Conservation (phyloP, 2,888 invertebrate species). For the Griposia aprilina region DNA sequence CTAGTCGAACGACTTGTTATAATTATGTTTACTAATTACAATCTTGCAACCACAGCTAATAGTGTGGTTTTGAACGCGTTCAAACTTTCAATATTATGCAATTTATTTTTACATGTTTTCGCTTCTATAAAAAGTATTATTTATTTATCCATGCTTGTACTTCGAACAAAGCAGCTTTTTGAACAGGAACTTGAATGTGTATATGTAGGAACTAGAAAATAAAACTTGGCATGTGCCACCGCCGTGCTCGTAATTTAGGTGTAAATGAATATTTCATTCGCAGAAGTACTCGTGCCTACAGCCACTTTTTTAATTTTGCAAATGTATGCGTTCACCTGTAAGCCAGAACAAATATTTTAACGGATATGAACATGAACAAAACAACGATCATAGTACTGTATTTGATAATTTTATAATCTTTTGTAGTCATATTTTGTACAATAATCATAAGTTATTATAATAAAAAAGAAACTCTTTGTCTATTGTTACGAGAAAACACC, state of each 20-base stretch:
- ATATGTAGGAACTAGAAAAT: background rate
- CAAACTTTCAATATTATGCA: background rate
- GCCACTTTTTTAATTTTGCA: conserved; percentile 1
- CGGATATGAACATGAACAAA: conserved; percentile 6
- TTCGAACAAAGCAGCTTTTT: background rate
- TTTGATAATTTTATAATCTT: conserved; percentile 1
- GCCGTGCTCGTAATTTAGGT: conserved; percentile 1
- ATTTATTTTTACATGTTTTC: background rate
- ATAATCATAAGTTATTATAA: conserved; percentile 16
- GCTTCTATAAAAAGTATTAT: background rate
- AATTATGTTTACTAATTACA: no score
- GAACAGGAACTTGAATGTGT: background rate
- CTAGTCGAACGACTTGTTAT: no score
- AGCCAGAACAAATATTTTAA: conserved; percentile 2
- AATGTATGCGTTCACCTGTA: background rate
- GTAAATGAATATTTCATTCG: conserved; percentile 33
- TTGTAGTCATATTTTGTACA: conserved; percentile 30
- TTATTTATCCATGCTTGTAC: background rate
- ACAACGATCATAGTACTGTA: background rate
- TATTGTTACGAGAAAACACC: conserved; percentile 60
- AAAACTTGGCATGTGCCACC: background rate
- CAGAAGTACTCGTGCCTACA: background rate
- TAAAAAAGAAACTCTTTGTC: conserved; percentile 28
- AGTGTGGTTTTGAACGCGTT: background rate
- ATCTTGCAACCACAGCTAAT: background rate